Conservation (phyloP, 2,888 invertebrate species). For the Stenchaetothrips biformis region DNA sequence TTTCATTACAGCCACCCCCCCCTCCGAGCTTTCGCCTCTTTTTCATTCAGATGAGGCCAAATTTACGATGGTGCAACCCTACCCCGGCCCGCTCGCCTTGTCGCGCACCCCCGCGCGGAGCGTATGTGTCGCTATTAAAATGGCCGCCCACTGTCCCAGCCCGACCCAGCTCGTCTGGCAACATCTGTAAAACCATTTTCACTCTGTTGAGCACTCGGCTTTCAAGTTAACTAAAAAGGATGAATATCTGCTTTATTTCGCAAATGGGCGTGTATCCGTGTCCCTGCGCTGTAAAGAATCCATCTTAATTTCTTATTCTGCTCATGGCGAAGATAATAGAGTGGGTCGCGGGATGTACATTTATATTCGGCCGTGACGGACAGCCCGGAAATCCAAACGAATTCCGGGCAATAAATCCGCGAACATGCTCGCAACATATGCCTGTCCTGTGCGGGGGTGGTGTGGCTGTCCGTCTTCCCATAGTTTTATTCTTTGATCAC, state of each 20-base stretch:
- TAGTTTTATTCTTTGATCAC: conserved; percentile 15
- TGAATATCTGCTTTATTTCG: too few relatives aligned
- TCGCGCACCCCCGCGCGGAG: background rate
- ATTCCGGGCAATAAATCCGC: conserved; percentile 13
- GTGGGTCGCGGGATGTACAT: background rate
- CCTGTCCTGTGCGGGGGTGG: background rate
- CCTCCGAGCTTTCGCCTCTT: background rate
- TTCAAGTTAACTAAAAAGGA: too few relatives aligned
- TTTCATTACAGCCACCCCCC: background rate
- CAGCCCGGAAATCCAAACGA: conserved; percentile 15
- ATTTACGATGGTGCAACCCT: background rate
- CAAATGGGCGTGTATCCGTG: too few relatives aligned
- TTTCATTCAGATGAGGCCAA: conserved; percentile 14
- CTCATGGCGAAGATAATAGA: conserved; percentile 1
- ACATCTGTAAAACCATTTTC: too few relatives aligned
- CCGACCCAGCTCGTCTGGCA: too few relatives aligned
- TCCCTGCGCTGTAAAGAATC: too few relatives aligned
- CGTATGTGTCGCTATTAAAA: conserved; percentile 11
- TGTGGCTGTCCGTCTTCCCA: background rate
- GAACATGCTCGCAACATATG: background rate
- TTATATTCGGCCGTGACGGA: conserved; percentile 9
- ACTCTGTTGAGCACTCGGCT: too few relatives aligned
- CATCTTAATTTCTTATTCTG: too few relatives aligned
- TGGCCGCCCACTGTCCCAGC: too few relatives aligned
- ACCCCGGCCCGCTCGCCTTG: too few relatives aligned